Conservation (phyloP, 2,797 vertebrate species). For the Labeo calbasu region DNA sequence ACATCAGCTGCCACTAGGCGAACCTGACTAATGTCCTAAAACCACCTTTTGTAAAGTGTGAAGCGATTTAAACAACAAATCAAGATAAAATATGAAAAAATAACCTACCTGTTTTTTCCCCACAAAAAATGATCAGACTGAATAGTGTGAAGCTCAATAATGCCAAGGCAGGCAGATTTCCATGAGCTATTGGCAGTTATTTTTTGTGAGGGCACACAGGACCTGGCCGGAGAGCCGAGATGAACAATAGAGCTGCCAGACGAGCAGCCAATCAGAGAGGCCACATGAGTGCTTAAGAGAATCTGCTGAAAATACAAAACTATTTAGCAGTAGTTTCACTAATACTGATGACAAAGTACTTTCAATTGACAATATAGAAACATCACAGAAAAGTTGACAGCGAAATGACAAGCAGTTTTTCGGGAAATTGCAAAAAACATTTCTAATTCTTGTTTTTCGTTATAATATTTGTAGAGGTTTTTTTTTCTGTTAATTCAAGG, state of each 20-base stretch:
- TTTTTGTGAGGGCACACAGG: constrained; percentile 76
- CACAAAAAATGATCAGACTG: constrained; percentile 67
- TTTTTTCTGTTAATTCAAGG: not conserved
- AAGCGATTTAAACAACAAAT: constrained; percentile 2
- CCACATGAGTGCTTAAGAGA: constrained; percentile 79
- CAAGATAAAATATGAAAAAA: constrained; percentile 30
- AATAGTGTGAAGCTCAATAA: constrained; percentile 71
- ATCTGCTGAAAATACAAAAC: constrained; percentile 88
- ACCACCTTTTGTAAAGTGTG: not conserved
- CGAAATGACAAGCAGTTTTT: constrained; percentile 12
- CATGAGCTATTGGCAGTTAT: constrained; percentile 68
- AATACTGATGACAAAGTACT: constrained; percentile 80
- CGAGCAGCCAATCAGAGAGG: constrained; percentile 76
- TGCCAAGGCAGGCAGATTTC: constrained; percentile 64
- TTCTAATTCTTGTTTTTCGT: not conserved
- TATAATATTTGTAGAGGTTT: not conserved
- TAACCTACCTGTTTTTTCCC: constrained; percentile 75
- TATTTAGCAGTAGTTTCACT: constrained; percentile 71
- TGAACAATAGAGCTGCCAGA: constrained; percentile 74
- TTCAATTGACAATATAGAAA: constrained; percentile 74
- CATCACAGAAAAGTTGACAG: not conserved
- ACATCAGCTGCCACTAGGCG: not conserved
- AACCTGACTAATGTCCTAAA: not conserved
- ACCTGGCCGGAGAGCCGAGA: constrained; percentile 69
- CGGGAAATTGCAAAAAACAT: not conserved